A percentile compares a stretch with the other conserved stretches of the same genome.
phyloP scores from a whole-genome alignment of 2,113 vertebrate species.

The Amphilophus citrinellus region DNA sequence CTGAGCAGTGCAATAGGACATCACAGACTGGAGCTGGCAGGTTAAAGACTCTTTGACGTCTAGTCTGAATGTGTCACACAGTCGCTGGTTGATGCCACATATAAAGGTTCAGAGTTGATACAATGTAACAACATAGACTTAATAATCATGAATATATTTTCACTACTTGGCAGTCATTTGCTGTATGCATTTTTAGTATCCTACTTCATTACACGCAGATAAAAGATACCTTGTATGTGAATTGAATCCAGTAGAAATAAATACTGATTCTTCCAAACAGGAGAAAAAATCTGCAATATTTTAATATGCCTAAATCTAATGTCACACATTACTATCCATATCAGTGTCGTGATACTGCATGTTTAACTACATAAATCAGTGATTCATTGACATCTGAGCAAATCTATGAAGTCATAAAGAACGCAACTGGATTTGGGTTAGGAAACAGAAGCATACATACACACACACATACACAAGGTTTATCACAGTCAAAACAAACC shows the following conservation, averaged over 20 bases:
- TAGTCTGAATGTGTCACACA: neutral
- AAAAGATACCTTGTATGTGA: neutral
- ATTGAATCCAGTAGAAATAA: neutral
- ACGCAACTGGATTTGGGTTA: constrained; percentile 37
- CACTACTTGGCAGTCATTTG: neutral
- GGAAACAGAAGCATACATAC: constrained; percentile 36
- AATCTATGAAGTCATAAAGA: constrained; percentile 51
- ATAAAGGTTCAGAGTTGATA: constrained; percentile 1
- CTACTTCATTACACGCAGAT: too few species aligned
- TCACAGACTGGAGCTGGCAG: neutral
- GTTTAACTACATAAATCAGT: constrained; percentile 11
- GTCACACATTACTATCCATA: neutral
- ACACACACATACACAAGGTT: constrained; percentile 17
- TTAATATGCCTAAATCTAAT: neutral
- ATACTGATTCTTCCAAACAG: neutral
- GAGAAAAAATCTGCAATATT: neutral
- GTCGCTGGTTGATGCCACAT: neutral
- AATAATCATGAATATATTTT: neutral
- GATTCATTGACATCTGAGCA: neutral
- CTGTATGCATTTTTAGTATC: neutral
- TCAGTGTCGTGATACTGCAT: neutral
- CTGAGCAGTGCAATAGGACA: neutral
- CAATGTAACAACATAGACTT: neutral
- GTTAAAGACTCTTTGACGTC: neutral
- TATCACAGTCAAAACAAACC: constrained; percentile 76